Conservation (phyloP, 2,888 invertebrate species). For the Spodoptera littoralis region DNA sequence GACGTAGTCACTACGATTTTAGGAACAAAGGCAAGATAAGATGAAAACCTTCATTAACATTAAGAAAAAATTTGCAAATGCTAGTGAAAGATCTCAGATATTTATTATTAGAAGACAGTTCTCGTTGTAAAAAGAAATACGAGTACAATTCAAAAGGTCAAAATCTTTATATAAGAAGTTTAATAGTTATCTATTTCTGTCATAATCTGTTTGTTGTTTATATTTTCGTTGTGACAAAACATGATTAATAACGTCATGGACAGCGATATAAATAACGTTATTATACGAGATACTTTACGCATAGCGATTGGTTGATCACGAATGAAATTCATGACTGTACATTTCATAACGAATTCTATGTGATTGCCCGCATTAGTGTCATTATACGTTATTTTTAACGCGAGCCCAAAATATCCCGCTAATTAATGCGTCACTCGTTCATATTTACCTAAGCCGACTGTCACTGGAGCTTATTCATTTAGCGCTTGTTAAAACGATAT, state of each 20-base stretch:
- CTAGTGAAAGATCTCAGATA: no score
- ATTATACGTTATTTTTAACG: slow-evolving; percentile 44
- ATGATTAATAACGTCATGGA: slow-evolving; percentile 24
- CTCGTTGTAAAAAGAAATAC: no score
- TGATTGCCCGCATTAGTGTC: slow-evolving; percentile 39
- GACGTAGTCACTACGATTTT: neutral
- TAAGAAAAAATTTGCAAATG: no score
- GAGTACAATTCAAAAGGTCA: neutral
- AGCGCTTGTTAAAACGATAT: slow-evolving; percentile 35
- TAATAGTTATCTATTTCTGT: slow-evolving; percentile 9
- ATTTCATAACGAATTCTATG: slow-evolving; percentile 13
- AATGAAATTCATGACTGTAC: slow-evolving; percentile 24
- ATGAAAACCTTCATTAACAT: no score
- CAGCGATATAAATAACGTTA: slow-evolving; percentile 28
- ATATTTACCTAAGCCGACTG: slow-evolving; percentile 32
- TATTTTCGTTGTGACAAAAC: slow-evolving; percentile 18
- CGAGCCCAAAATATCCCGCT: slow-evolving; percentile 42
- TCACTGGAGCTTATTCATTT: slow-evolving; percentile 28
- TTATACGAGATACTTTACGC: slow-evolving; percentile 15
- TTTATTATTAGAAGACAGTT: no score
- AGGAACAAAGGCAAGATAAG: neutral
- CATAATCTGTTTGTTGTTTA: slow-evolving; percentile 21
- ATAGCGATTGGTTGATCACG: slow-evolving; percentile 37
- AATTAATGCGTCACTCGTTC: slow-evolving; percentile 45
- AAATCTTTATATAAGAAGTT: slow-evolving; percentile 6